Conservation (phyloP, 2,797 vertebrate species). For the Sphenodon punctatus region DNA sequence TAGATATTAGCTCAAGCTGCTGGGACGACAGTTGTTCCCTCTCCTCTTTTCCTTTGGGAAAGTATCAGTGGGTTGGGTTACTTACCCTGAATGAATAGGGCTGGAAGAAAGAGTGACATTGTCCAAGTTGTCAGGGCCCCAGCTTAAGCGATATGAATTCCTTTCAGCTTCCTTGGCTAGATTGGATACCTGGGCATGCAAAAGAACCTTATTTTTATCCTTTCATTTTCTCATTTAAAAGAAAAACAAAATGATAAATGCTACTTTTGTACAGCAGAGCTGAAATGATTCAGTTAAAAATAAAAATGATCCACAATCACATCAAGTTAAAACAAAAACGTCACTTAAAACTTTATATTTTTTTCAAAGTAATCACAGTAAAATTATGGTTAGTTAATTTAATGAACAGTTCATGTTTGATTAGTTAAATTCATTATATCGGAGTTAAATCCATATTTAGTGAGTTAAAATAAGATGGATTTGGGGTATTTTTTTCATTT, state of each 20-base stretch:
- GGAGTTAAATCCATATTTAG: too few relatives aligned
- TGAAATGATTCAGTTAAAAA: neutral
- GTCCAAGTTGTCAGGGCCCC: constrained; percentile 94
- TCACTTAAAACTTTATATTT: neutral
- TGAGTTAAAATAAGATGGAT: too few relatives aligned
- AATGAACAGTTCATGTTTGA: neutral
- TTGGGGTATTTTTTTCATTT: too few relatives aligned
- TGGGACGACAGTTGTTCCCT: constrained; percentile 26
- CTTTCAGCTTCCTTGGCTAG: constrained; percentile 87
- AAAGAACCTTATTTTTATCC: constrained; percentile 37
- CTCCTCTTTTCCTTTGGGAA: constrained; percentile 16
- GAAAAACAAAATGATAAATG: neutral
- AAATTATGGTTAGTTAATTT: neutral
- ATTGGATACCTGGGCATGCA: constrained; percentile 80
- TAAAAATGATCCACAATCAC: neutral
- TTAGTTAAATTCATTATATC: too few relatives aligned
- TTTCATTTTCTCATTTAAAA: neutral
- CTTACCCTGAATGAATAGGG: constrained; percentile 95
- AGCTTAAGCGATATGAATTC: constrained; percentile 89
- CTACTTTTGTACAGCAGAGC: neutral
- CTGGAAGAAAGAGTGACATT: constrained; percentile 95
- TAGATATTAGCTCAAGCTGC: constrained; percentile 44
- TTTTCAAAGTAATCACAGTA: neutral
- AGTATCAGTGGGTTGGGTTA: constrained; percentile 56
- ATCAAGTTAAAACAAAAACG: neutral